Conservation (phyloP, 2,113 vertebrate genomes). For the Scomber scombrus region DNA sequence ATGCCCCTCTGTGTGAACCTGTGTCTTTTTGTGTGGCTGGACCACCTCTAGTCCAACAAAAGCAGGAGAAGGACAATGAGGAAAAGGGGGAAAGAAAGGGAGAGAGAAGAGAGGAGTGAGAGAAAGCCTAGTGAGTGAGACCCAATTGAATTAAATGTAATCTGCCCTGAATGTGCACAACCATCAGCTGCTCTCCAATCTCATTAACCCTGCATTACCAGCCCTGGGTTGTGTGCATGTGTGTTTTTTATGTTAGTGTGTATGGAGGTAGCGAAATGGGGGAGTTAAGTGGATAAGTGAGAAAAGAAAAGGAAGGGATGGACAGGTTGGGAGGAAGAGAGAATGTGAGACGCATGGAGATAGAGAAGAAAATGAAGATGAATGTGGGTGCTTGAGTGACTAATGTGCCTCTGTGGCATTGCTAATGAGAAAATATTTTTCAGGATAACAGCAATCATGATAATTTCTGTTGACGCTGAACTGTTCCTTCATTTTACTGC, state of each 20-base stretch:
- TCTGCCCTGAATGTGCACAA: slow-evolving; percentile 93
- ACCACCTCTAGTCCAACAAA: slow-evolving; percentile 60
- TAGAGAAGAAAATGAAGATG: slow-evolving; percentile 59
- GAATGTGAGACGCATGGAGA: slow-evolving; percentile 36
- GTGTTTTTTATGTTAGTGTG: slow-evolving; percentile 36
- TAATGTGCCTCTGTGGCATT: slow-evolving; percentile 55
- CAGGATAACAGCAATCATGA: slow-evolving; percentile 54
- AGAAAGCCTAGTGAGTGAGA: slow-evolving; percentile 78
- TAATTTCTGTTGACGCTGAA: slow-evolving; percentile 54
- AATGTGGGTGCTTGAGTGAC: slow-evolving; percentile 63
- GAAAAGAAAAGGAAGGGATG: slow-evolving; percentile 64
- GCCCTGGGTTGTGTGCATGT: slow-evolving; percentile 48
- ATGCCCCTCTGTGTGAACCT: slow-evolving; percentile 24
- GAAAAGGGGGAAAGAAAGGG: slow-evolving; percentile 37
- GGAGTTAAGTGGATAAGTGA: slow-evolving; percentile 70
- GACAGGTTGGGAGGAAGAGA: slow-evolving; percentile 40
- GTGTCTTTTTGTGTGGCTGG: slow-evolving; percentile 41
- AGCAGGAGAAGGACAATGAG: slow-evolving; percentile 56
- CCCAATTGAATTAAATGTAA: slow-evolving; percentile 96
- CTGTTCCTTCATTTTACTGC: slow-evolving; percentile 41
- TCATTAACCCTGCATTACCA: slow-evolving; percentile 94
- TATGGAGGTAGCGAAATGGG: slow-evolving; percentile 50
- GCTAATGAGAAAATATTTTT: slow-evolving; percentile 64
- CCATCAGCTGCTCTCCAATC: slow-evolving; percentile 93
- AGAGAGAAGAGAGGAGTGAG: slow-evolving; percentile 43